Percentiles rank a stretch among this genome's conserved stretches.
These are phyloP conservation scores for Gadopsis marmoratus DNA, from an alignment of 2,797 vertebrate genomes.

Conservation along the genomic window DNA sequence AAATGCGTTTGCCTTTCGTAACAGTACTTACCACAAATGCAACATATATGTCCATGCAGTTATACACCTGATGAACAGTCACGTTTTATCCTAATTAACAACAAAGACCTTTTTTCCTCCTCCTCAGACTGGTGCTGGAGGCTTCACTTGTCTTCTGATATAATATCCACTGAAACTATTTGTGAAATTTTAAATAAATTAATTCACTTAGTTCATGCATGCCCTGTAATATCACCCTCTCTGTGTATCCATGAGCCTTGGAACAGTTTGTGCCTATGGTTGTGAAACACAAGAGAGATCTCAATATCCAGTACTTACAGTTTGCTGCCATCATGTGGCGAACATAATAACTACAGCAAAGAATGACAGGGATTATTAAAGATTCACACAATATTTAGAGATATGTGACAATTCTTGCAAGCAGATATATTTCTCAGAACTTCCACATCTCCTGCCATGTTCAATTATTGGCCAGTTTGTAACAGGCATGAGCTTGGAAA, in stretches of 20 bases:
- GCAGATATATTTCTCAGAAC: not conserved
- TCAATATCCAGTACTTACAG: not conserved
- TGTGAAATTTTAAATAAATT: not conserved
- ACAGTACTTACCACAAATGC: not conserved
- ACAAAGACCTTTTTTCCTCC: not conserved
- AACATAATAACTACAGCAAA: not conserved
- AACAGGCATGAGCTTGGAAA: too few species aligned
- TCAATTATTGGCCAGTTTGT: not conserved
- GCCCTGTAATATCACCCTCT: not conserved
- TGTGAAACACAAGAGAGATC: too few species aligned
- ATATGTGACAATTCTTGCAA: not conserved
- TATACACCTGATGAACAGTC: not conserved
- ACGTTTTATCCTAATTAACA: not conserved
- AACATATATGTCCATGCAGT: not conserved
- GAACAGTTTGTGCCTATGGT: not conserved
- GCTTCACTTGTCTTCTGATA: not conserved
- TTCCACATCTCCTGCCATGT: not conserved
- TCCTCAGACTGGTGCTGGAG: not conserved
- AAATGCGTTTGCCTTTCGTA: not conserved
- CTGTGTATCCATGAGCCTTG: not conserved
- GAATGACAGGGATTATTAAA: not conserved
- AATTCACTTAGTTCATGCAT: not conserved
- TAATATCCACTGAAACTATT: not conserved
- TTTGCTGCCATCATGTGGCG: constrained; percentile 48
- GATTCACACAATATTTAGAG: not conserved